Conservation (phyloP, 2,797 vertebrate species). For the Ptychobarbus kaznakovi region DNA sequence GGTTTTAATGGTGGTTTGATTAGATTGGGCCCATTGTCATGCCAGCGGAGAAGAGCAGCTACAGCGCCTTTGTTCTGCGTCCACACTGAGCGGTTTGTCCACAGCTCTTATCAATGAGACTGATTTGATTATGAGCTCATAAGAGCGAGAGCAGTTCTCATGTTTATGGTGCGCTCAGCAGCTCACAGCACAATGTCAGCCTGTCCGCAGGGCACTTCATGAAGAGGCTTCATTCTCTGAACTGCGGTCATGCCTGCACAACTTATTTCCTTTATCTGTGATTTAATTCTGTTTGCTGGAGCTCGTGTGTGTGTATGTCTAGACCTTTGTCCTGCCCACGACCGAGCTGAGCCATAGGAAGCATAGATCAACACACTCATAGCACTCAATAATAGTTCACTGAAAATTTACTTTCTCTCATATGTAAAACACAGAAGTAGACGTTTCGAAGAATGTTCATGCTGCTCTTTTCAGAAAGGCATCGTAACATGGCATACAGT, state of each 20-base stretch:
- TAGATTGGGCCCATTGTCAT: constrained; percentile 44
- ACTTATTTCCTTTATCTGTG: constrained; percentile 76
- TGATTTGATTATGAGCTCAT: constrained; percentile 83
- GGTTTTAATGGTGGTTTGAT: constrained; percentile 27
- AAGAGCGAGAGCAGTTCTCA: constrained; percentile 79
- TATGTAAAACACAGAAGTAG: background rate
- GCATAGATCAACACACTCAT: background rate
- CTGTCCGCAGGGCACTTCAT: constrained; percentile 71
- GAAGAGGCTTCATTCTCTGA: constrained; percentile 77
- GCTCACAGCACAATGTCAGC: constrained; percentile 77
- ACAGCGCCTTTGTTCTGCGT: constrained; percentile 71
- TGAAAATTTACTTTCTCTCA: background rate
- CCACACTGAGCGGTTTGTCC: constrained; percentile 79
- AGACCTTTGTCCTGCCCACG: background rate
- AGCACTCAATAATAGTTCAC: background rate
- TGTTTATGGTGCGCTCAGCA: constrained; percentile 83
- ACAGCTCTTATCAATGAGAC: constrained; percentile 77
- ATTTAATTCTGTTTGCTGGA: constrained; percentile 60
- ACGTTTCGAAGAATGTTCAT: background rate
- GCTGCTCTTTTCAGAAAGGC: background rate
- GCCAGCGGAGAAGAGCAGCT: constrained; percentile 8
- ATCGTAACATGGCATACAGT: background rate
- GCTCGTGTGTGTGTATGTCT: constrained; percentile 43
- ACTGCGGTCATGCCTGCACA: constrained; percentile 78
- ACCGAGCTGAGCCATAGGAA: background rate